Conservation (phyloP, 1,140 invertebrate genomes). For the Probaryconus sp. region DNA sequence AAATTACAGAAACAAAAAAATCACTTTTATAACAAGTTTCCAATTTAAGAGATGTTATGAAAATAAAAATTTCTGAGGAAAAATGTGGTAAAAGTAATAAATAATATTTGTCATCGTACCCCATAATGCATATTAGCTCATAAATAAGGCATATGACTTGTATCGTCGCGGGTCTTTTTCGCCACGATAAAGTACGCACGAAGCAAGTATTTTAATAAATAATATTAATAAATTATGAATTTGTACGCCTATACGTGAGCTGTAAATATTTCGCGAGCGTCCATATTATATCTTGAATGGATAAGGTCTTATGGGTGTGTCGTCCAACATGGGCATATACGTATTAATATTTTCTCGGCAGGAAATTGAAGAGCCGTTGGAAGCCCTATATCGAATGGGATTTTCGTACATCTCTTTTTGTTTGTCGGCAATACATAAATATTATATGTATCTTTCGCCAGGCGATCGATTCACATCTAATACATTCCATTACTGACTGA, state of each 20-base stretch:
- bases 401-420: slow-evolving; percentile 58
- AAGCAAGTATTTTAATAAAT: slow-evolving; percentile 57
- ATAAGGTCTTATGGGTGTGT: slow-evolving; percentile 36
- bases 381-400: slow-evolving; percentile 54
- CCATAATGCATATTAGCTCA: slow-evolving; percentile 43
- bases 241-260: slow-evolving; percentile 19
- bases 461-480: slow-evolving; percentile 61
- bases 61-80: slow-evolving; percentile 4
- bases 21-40: too few species aligned
- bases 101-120: slow-evolving; percentile 38
- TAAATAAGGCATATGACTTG: slow-evolving; percentile 36
- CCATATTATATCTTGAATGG: slow-evolving; percentile 31
- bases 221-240: slow-evolving; percentile 55
- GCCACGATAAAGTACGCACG: slow-evolving; percentile 42
- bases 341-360: slow-evolving; percentile 59
- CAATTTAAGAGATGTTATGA: slow-evolving; percentile 19
- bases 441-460: slow-evolving; percentile 62
- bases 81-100: slow-evolving; percentile 7
- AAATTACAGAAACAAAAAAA: too few species aligned
- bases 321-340: slow-evolving; percentile 44
- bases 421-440: slow-evolving; percentile 62
- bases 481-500: slow-evolving; percentile 60
- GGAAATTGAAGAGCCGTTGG: slow-evolving; percentile 61
- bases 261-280: slow-evolving; percentile 51
- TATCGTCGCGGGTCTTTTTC: slow-evolving; percentile 35